Percentiles rank a stretch among this genome's conserved stretches.
Conservation (phyloP, 2,888 invertebrate species). For the Trichacis sp. region DNA sequence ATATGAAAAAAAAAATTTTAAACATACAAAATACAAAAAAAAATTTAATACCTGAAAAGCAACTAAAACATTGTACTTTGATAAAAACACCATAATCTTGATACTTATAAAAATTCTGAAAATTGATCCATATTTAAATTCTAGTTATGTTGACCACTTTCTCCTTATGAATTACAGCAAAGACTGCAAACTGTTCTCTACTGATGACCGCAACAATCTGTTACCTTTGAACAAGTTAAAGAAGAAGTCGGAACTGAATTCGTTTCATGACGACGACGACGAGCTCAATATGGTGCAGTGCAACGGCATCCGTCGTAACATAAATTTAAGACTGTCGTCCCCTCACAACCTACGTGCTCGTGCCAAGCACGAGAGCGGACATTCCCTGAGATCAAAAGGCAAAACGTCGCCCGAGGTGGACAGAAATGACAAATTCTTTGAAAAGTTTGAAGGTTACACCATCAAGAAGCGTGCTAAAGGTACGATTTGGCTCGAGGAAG, state of each 20-base stretch:
- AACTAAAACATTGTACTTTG: too few relatives aligned
- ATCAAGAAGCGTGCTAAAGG: slow-evolving; percentile 66
- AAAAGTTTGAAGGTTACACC: slow-evolving; percentile 62
- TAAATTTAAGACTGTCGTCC: slow-evolving; percentile 59
- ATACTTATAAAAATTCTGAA: too few relatives aligned
- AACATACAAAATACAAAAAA: too few relatives aligned
- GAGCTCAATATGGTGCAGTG: slow-evolving; percentile 64
- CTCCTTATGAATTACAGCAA: slow-evolving; percentile 47
- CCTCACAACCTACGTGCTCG: slow-evolving; percentile 65
- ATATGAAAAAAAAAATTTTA: too few relatives aligned
- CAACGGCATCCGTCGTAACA: slow-evolving; percentile 62
- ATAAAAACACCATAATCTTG: too few relatives aligned
- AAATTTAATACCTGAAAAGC: too few relatives aligned
- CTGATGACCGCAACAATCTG: slow-evolving; percentile 55
- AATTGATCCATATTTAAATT: too few relatives aligned
- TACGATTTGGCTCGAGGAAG: slow-evolving; percentile 66
- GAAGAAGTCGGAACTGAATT: slow-evolving; percentile 52
- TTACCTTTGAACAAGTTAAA: slow-evolving; percentile 49
- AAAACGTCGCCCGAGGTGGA: slow-evolving; percentile 62
- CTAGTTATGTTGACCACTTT: too few relatives aligned
- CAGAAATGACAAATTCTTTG: slow-evolving; percentile 50
- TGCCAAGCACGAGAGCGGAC: slow-evolving; percentile 65
- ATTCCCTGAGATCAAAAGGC: slow-evolving; percentile 64
- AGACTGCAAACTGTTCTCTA: slow-evolving; percentile 60
- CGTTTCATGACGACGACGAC: slow-evolving; percentile 51